Percentiles rank a stretch among this genome's conserved stretches.
Conservation (phyloP, 2,797 vertebrate genomes). For the Sebastiscus albofasciatus region DNA sequence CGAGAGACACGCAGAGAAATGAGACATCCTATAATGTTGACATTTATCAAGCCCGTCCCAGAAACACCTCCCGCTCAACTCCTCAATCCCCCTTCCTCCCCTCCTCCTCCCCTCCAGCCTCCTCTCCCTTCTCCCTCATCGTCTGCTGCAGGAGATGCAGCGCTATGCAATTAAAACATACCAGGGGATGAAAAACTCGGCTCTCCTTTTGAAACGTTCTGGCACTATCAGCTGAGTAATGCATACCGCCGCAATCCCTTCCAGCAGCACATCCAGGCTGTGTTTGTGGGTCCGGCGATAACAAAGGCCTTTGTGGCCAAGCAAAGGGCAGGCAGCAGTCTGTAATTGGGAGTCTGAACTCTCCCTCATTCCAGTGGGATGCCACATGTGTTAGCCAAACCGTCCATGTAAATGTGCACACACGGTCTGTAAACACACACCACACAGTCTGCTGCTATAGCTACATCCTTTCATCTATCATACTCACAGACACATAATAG, state of each 20-base stretch:
- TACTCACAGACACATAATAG: slow-evolving; percentile 11
- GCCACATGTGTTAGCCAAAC: slow-evolving; percentile 65
- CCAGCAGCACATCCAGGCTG: slow-evolving; percentile 61
- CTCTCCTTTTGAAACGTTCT: slow-evolving; percentile 71
- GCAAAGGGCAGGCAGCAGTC: slow-evolving; percentile 68
- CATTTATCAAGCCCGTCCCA: slow-evolving; percentile 78
- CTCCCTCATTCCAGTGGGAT: slow-evolving; percentile 64
- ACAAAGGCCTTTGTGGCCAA: slow-evolving; percentile 80
- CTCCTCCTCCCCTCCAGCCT: slow-evolving; percentile 12
- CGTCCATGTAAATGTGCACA: slow-evolving; percentile 57
- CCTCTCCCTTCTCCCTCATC: slow-evolving; percentile 51
- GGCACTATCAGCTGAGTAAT: slow-evolving; percentile 75
- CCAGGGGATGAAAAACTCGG: slow-evolving; percentile 74
- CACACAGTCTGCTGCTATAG: slow-evolving; percentile 13
- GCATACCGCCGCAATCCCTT: slow-evolving; percentile 70
- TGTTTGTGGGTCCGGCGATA: slow-evolving; percentile 79
- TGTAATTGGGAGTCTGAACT: slow-evolving; percentile 80
- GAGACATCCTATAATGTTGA: slow-evolving; percentile 74
- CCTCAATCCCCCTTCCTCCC: slow-evolving; percentile 11
- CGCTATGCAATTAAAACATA: slow-evolving; percentile 81
- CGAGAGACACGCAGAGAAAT: slow-evolving; percentile 62
- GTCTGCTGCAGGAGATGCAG: slow-evolving; percentile 55
- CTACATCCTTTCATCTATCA: slow-evolving; percentile 36
- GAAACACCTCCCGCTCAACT: slow-evolving; percentile 60
- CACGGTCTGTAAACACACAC: slow-evolving; percentile 10